These are phyloP conservation scores for Ambastaia sidthimunki DNA, from an alignment of 2,797 vertebrate genomes.

Conservation along the genomic window DNA sequence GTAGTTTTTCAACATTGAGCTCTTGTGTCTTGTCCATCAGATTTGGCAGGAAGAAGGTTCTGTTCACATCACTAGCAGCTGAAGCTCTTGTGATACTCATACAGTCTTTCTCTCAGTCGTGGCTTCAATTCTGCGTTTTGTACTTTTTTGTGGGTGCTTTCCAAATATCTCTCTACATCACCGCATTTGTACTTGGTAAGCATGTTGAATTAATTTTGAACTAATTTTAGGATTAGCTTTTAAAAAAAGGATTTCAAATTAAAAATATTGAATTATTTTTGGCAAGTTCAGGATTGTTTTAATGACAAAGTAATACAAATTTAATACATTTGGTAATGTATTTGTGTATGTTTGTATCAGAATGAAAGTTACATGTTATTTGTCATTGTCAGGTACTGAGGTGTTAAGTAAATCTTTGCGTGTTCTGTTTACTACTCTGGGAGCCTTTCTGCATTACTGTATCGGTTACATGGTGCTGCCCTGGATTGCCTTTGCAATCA, in stretches of 20 bases:
- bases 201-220: neutral
- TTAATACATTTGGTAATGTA: too few species aligned
- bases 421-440: conserved; percentile 86
- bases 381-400: conserved; percentile 82
- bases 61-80: conserved; percentile 85
- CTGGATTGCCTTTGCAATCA: conserved; percentile 84
- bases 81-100: conserved; percentile 85
- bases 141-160: conserved; percentile 90
- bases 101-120: conserved; percentile 88
- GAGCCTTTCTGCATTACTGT: conserved; percentile 88
- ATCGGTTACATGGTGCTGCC: conserved; percentile 92
- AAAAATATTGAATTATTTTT: neutral
- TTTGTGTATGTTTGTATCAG: neutral
- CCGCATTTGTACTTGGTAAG: conserved; percentile 93
- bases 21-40: conserved; percentile 66
- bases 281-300: too few species aligned
- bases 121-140: conserved; percentile 86
- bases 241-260: neutral
- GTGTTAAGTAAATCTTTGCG: conserved; percentile 87
- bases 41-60: conserved; percentile 90
- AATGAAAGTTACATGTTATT: neutral
- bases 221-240: too few species aligned
- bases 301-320: too few species aligned
- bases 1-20: neutral
- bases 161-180: conserved; percentile 91